These are phyloP conservation scores for Laterallus jamaicensis DNA, from an alignment of 2,113 vertebrate species.

Conservation along the genomic window DNA sequence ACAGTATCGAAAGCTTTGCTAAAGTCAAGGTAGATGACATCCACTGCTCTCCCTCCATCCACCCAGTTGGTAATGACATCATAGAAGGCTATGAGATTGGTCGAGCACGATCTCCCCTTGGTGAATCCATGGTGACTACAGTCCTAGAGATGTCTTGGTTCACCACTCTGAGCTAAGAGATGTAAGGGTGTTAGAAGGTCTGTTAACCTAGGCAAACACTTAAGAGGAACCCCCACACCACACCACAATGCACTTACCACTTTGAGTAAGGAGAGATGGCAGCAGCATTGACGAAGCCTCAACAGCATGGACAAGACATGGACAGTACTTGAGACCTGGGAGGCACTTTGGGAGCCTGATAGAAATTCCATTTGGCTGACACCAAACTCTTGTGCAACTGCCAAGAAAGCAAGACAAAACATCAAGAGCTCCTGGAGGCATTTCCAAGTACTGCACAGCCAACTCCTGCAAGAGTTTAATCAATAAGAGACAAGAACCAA, in stretches of 20 bases:
- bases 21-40: too few species aligned
- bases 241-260: slow-evolving; percentile 73
- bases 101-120: too few species aligned
- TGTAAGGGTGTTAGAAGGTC: not conserved
- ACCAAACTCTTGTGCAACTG: slow-evolving; percentile 85
- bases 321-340: slow-evolving; percentile 76
- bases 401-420: not conserved
- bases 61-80: too few species aligned
- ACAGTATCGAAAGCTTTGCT: too few species aligned
- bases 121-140: not conserved
- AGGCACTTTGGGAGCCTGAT: slow-evolving; percentile 14
- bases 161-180: not conserved
- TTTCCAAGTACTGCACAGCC: not conserved
- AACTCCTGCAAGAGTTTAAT: not conserved
- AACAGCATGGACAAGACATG: slow-evolving; percentile 92
- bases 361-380: slow-evolving; percentile 51
- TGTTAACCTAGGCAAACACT: not conserved
- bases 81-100: too few species aligned
- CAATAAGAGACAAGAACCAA: not conserved
- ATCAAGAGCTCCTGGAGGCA: not conserved
- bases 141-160: not conserved
- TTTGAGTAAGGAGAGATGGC: slow-evolving; percentile 91
- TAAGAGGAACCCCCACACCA: not conserved
- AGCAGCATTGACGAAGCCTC: slow-evolving; percentile 94
- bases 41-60: too few species aligned